A percentile compares a stretch with the other conserved stretches of the same genome.
These are phyloP conservation scores for Chloebia gouldiae DNA, from an alignment of 2,113 vertebrate species.

Conservation along the genomic window DNA sequence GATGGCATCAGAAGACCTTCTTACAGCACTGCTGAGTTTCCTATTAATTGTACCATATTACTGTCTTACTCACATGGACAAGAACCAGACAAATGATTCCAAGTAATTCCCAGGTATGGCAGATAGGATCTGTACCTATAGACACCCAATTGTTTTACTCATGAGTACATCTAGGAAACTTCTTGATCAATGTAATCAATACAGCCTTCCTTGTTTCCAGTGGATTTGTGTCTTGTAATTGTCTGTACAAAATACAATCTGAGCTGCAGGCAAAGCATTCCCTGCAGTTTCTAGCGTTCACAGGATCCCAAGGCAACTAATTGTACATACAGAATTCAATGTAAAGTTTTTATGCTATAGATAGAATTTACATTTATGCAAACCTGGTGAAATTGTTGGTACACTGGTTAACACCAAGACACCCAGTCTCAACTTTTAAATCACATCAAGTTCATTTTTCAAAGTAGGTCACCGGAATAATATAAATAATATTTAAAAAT, in stretches of 20 bases:
- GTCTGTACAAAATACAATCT: neutral
- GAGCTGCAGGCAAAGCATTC: neutral
- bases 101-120: neutral
- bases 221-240: neutral
- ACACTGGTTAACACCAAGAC: neutral
- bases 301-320: neutral
- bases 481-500: neutral
- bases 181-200: neutral
- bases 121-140: neutral
- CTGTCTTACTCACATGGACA: neutral
- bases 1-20: neutral
- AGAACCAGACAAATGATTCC: neutral
- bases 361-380: neutral
- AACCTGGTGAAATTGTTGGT: neutral
- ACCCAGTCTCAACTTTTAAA: neutral
- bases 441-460: neutral
- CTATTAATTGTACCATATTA: neutral
- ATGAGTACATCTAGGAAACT: neutral
- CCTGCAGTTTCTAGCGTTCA: neutral
- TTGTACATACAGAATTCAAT: neutral
- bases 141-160: neutral
- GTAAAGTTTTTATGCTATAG: neutral
- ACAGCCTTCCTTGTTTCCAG: neutral
- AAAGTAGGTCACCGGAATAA: neutral
- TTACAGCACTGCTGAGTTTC: neutral